Evolutionary conservation across 2,797 vertebrate species (phyloP).

Genomic region (Nannoperca obscura): DNA sequence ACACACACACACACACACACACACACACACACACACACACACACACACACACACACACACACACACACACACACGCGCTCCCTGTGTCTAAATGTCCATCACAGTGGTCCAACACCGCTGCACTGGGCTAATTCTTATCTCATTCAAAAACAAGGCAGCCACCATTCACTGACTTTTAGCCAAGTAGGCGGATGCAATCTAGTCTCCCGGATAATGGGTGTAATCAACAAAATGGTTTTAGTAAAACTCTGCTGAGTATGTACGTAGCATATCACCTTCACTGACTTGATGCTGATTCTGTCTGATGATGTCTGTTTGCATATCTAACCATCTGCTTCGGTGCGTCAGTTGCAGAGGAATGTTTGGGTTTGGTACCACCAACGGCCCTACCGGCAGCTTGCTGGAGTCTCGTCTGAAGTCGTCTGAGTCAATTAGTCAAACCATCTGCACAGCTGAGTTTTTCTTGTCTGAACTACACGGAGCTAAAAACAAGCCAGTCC

Average conservation of each 20-base stretch:
- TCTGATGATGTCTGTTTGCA: constrained; percentile 52
- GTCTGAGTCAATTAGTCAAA: constrained; percentile 70
- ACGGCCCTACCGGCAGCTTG: constrained; percentile 39
- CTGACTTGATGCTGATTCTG: constrained; percentile 51
- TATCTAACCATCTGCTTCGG: constrained; percentile 63
- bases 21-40: too few relatives aligned
- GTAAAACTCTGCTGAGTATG: constrained; percentile 2
- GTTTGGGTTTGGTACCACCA: constrained; percentile 59
- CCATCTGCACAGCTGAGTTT: constrained; percentile 71
- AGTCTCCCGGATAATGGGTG: constrained; percentile 14
- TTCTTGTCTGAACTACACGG: constrained; percentile 42
- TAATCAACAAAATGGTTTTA: constrained; percentile 21
- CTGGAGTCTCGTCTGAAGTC: constrained; percentile 35
- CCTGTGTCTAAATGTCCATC: constrained; percentile 72
- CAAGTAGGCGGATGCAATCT: constrained; percentile 3
- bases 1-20: too few relatives aligned
- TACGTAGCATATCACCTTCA: constrained; percentile 19
- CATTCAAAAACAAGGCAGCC: constrained; percentile 64
- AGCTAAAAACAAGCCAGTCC: constrained; percentile 27
- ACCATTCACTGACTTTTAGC: constrained; percentile 21
- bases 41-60: constrained; percentile 32
- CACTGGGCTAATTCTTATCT: constrained; percentile 60
- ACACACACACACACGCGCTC: constrained; percentile 30
- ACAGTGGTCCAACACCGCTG: constrained; percentile 49
- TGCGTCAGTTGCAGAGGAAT: constrained; percentile 37